Conservation (phyloP, 2,113 vertebrate genomes). For the Perca flavescens region DNA sequence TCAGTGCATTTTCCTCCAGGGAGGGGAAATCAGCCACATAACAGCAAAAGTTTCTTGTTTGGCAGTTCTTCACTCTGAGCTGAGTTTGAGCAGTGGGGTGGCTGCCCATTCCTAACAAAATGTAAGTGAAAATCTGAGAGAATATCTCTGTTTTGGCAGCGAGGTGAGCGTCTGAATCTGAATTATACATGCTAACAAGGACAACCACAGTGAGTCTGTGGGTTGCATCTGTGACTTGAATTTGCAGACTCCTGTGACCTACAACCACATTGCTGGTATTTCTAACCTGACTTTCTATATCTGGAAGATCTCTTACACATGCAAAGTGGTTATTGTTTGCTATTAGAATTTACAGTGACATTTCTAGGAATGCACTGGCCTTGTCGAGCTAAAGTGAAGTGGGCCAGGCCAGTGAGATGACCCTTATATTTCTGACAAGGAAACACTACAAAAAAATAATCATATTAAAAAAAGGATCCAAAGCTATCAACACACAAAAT, state of each 20-base stretch:
- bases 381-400: background rate
- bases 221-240: constrained; percentile 25
- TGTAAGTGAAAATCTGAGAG: constrained; percentile 50
- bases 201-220: constrained; percentile 4
- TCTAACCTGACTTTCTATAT: background rate
- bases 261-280: background rate
- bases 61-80: constrained; percentile 37
- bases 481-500: constrained; percentile 5
- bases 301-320: background rate
- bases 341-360: background rate
- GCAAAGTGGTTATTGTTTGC: background rate
- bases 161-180: constrained; percentile 46
- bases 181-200: constrained; percentile 70
- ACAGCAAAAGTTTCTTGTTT: constrained; percentile 32
- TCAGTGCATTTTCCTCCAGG: constrained; percentile 54
- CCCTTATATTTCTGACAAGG: background rate
- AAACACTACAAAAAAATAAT: constrained; percentile 4
- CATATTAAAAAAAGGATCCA: background rate
- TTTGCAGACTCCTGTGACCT: background rate
- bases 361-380: background rate
- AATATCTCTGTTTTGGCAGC: constrained; percentile 58
- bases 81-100: constrained; percentile 18
- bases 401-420: background rate
- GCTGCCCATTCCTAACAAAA: constrained; percentile 37
- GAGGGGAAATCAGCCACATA: constrained; percentile 55